These are phyloP conservation scores for Alosa sapidissima DNA, from an alignment of 2,797 vertebrate genomes.

Conservation along the genomic window DNA sequence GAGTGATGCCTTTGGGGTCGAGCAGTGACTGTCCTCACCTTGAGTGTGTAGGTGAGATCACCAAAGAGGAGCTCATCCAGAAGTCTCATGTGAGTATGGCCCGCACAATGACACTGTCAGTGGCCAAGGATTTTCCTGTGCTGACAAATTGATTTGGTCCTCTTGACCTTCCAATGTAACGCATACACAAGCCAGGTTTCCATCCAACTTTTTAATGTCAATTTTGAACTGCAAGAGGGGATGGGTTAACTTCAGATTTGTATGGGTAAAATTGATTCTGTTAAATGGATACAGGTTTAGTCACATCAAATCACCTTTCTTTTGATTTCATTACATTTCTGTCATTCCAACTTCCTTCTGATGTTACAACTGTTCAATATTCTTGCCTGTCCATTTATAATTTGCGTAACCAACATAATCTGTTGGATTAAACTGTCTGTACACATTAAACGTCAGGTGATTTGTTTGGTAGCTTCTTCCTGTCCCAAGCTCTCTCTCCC, in stretches of 20 bases:
- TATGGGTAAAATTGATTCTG: no score
- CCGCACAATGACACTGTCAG: background rate
- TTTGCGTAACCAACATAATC: background rate
- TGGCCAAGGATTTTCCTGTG: background rate
- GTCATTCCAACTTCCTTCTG: no score
- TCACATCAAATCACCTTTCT: no score
- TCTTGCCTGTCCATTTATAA: background rate
- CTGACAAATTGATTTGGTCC: background rate
- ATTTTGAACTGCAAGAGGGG: no score
- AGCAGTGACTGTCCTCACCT: slow-evolving; percentile 88
- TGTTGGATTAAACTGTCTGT: background rate
- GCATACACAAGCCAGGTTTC: no score
- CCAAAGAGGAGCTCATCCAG: slow-evolving; percentile 95
- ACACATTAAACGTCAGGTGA: background rate
- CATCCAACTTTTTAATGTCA: no score
- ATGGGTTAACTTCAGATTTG: no score
- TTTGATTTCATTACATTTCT: no score
- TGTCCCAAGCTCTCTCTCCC: background rate
- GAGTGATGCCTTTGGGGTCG: slow-evolving; percentile 77
- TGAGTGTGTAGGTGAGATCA: slow-evolving; percentile 96
- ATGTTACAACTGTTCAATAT: background rate
- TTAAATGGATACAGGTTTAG: no score
- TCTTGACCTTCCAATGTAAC: no score
- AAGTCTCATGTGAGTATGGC: slow-evolving; percentile 91
- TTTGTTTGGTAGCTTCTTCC: background rate